Conservation (phyloP, 2,797 vertebrate genomes). For the Carapus acus region DNA sequence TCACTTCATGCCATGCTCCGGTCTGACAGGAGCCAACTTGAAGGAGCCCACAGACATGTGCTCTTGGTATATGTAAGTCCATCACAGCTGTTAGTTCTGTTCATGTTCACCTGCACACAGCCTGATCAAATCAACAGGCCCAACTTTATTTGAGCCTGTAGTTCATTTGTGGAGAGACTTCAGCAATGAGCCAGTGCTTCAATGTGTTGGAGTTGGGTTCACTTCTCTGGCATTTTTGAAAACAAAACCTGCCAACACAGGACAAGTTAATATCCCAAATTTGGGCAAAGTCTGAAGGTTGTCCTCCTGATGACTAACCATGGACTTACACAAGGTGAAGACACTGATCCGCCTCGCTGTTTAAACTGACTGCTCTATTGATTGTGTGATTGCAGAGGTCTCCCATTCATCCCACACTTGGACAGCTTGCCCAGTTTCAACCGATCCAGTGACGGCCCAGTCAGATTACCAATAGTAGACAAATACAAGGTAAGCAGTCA, state of each 20-base stretch:
- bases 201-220: no score
- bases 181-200: no score
- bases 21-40: conserved; percentile 93
- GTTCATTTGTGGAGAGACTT: no score
- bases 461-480: conserved; percentile 97
- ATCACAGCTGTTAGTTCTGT: background rate
- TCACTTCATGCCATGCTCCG: conserved; percentile 98
- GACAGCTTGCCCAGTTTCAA: conserved; percentile 95
- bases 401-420: conserved; percentile 98
- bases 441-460: conserved; percentile 90
- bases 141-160: no score
- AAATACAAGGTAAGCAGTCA: conserved; percentile 86
- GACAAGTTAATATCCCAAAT: no score
- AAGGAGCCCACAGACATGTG: conserved; percentile 91
- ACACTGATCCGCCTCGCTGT: no score
- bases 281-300: no score
- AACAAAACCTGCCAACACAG: no score
- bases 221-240: no score
- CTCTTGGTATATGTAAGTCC: conserved; percentile 91
- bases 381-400: conserved; percentile 74
- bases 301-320: no score
- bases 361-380: background rate
- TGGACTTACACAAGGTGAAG: no score
- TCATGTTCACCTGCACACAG: background rate
- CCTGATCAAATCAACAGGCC: no score